These are phyloP conservation scores for Drosophila takahashii DNA, from an alignment of 1,140 invertebrate species.

Conservation along the genomic window DNA sequence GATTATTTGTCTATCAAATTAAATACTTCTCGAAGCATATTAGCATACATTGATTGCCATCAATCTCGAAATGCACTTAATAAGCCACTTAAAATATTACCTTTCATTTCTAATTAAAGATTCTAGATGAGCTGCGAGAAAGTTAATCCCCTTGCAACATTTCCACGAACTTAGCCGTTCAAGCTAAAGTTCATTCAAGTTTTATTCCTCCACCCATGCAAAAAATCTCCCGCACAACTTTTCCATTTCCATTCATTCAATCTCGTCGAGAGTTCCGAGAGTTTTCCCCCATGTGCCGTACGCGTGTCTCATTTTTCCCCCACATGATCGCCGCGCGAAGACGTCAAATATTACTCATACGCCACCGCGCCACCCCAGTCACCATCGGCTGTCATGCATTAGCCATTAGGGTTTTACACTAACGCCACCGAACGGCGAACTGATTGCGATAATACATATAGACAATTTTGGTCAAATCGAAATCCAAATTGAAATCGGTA, in stretches of 20 bases:
- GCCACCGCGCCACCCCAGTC: conserved; percentile 35
- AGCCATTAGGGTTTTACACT: conserved; percentile 35
- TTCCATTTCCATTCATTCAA: background rate
- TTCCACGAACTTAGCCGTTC: background rate
- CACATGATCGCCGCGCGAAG: conserved; percentile 12
- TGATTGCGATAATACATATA: conserved; percentile 19
- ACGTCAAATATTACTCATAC: conserved; percentile 72
- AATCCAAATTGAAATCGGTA: background rate
- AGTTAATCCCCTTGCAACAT: conserved; percentile 2
- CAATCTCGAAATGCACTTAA: conserved; percentile 1
- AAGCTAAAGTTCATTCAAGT: background rate
- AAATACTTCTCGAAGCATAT: conserved; percentile 7
- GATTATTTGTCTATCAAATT: too few relatives aligned
- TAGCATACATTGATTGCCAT: background rate
- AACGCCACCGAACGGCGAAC: conserved; percentile 7
- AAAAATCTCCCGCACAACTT: background rate
- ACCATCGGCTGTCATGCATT: conserved; percentile 26
- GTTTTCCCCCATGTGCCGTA: conserved; percentile 19
- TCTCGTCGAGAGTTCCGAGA: conserved; percentile 11
- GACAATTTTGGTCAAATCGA: conserved; percentile 6
- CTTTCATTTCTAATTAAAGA: background rate
- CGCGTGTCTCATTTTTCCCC: conserved; percentile 20
- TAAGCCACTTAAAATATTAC: background rate
- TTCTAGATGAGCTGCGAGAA: background rate
- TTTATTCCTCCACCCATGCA: background rate